Evolutionary conservation across 2,113 vertebrate genomes (phyloP), one percentile per base, ranked within the genome.

Genomic region (Ophthalmotilapia sp.): DNA sequence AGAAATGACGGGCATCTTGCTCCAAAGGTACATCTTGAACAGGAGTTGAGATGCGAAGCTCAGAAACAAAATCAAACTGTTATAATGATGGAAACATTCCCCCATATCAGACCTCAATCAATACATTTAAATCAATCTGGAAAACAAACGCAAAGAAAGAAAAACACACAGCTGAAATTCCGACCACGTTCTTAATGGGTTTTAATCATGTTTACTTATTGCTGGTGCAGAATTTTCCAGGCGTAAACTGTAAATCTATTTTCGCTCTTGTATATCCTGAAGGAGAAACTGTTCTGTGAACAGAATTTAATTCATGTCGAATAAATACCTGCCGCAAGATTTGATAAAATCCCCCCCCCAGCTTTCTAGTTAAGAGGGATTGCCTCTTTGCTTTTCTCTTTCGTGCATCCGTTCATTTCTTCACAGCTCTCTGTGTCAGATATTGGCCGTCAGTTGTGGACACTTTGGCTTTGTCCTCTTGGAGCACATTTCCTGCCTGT

Each of bases 401-500:
- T 85, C 73, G 54, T 65, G 80, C 86, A 70, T 68, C 19, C 49
- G 54, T 84, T 93, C 36, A 89, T 90, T 93, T 90, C 58, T 91
- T 79, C 58, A 86, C 92, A 86, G 87, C 93, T 94, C 73, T 90
- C 82, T 91, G 95, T 89, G 93, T 91, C 93, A 92, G 51, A 68
- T 31, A 19, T 42, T 80, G 91, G 86, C 84, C 87, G 62, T 82
- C 13, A 10, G 51, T 49, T 47, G 86, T 49, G 68, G 73, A 73
- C 77, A 45, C 40, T 84, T 82, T 60, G 49, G 42, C 56, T 90
- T 89, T 62, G 90, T 90, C 83, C 90, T 85, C 81, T 85, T 84
- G 45, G 29, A 86, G 80, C 81, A 90, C 88, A 90, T 91, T 95
- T 95, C 90, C 94, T 95, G 88, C 95, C 96, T 96, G 90, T 96